These are phyloP conservation scores for Avahi laniger DNA, from an alignment of 2,797 vertebrate genomes.

Conservation along the genomic window DNA sequence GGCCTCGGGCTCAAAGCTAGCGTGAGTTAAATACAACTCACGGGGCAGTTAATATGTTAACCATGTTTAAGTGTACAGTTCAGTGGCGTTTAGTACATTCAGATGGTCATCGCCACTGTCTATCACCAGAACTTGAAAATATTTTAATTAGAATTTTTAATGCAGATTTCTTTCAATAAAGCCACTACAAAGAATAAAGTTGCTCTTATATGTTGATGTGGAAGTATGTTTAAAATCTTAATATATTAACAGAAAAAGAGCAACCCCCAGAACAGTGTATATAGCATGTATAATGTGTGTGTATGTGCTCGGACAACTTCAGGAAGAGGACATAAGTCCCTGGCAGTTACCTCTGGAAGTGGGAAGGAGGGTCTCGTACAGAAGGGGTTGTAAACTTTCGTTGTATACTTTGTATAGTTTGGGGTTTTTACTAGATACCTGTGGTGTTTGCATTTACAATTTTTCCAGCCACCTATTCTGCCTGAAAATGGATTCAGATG, in stretches of 20 bases:
- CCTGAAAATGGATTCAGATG: neutral
- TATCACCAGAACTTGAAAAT: neutral
- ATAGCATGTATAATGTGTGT: accelerated
- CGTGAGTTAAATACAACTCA: too few relatives aligned
- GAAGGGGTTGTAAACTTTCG: neutral
- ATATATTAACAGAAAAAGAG: neutral
- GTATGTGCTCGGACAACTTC: accelerated
- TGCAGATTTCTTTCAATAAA: neutral
- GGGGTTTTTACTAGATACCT: neutral
- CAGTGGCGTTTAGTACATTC: neutral
- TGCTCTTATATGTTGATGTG: neutral
- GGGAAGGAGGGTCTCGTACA: neutral
- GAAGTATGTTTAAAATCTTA: neutral
- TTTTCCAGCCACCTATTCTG: neutral
- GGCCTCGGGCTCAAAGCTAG: too few relatives aligned
- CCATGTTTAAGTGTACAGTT: neutral
- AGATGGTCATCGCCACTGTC: neutral
- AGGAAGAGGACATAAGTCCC: neutral
- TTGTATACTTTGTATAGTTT: neutral
- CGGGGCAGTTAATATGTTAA: too few relatives aligned
- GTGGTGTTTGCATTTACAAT: neutral
- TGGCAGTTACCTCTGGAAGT: neutral
- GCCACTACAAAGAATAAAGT: neutral
- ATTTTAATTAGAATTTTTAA: neutral
- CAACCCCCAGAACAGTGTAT: neutral